A percentile compares a stretch with the other conserved stretches of the same genome.
These are phyloP conservation scores for Xiphophorus maculatus DNA, from an alignment of 2,113 vertebrate genomes.

Conservation along the genomic window DNA sequence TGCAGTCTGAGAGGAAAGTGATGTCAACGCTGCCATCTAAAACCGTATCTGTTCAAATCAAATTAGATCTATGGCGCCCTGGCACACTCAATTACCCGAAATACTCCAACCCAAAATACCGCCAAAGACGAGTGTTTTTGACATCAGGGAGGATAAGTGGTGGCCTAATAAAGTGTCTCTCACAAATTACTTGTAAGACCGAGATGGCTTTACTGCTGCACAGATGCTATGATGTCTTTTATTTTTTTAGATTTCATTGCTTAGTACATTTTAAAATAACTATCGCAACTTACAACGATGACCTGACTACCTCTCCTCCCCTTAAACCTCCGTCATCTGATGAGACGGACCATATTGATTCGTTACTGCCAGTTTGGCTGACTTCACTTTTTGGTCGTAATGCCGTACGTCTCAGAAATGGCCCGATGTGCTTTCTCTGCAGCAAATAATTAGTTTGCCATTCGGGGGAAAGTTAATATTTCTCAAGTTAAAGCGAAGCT, in stretches of 20 bases:
- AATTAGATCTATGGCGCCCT: slow-evolving; percentile 74
- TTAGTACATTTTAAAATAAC: background rate
- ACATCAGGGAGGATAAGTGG: slow-evolving; percentile 62
- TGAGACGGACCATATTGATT: slow-evolving; percentile 44
- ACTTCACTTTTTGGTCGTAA: slow-evolving; percentile 29
- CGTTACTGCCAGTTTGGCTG: slow-evolving; percentile 32
- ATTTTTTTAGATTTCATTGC: background rate
- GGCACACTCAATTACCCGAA: slow-evolving; percentile 73
- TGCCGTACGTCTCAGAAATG: slow-evolving; percentile 25
- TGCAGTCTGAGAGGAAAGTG: slow-evolving; percentile 74
- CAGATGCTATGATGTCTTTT: slow-evolving; percentile 12
- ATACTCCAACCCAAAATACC: slow-evolving; percentile 66
- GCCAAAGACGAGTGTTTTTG: slow-evolving; percentile 56
- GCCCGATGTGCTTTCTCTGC: slow-evolving; percentile 18
- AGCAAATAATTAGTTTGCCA: slow-evolving; percentile 70
- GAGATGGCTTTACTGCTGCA: slow-evolving; percentile 47
- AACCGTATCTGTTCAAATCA: slow-evolving; percentile 76
- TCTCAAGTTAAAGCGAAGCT: slow-evolving; percentile 68
- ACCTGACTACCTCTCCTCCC: too few species aligned
- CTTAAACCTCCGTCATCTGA: slow-evolving; percentile 18
- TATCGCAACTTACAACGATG: too few species aligned
- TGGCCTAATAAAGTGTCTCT: slow-evolving; percentile 51
- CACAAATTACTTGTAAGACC: slow-evolving; percentile 20
- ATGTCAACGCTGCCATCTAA: slow-evolving; percentile 73
- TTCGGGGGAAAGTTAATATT: slow-evolving; percentile 73